Evolutionary conservation across 1,140 invertebrate genomes (phyloP), one percentile per base, ranked within the genome.

Genomic region (Platyura marginata): DNA sequence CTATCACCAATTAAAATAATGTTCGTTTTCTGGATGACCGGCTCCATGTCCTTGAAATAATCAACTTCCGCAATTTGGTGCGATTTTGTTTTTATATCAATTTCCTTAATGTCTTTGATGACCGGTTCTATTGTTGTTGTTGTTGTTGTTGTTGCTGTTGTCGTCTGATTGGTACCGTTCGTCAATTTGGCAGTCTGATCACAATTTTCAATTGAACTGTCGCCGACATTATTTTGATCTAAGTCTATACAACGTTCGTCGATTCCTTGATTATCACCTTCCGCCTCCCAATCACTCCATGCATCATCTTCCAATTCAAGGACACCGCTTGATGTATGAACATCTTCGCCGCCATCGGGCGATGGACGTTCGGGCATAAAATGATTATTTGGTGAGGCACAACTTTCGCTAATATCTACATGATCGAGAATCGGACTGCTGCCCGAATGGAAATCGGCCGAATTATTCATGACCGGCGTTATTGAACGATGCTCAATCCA

Each of bases 11-110:
- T 13, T 22, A 40, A 9, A 15, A 21, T 22, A 5, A 71, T 54
- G 33, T 66, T 67, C 9, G 73, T 67, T 48, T 72, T 74, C 38
- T 79, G 69, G 49, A 87, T 84, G 4, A 83, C 69, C 5, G 83
- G 83, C 49, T 77, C 78, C 83, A 87, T 87, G 53, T 85, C 83
- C 41, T 75, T 77, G 51, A 87, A 87, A 53, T 86, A 78, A 50
- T 79, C 75, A 43, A 75, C 49, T 16, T 48, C 44, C 25, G 47
- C 49, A 40, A 64, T 62, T 23, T 64, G 63, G 21, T 62, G 61
- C 13, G 59, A 51, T 46, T 71, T 73, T 41, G 77, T 72, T 55
- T 82, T 80, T 36, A 82, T 83, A 52, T 84, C 81, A 18, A 84
- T 60, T 45, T 79, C 72, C 3, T 68, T 69, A 48, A 85, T 78